These are phyloP conservation scores for Hyppa rectilinea DNA, from an alignment of 2,888 invertebrate genomes.

Conservation along the genomic window DNA sequence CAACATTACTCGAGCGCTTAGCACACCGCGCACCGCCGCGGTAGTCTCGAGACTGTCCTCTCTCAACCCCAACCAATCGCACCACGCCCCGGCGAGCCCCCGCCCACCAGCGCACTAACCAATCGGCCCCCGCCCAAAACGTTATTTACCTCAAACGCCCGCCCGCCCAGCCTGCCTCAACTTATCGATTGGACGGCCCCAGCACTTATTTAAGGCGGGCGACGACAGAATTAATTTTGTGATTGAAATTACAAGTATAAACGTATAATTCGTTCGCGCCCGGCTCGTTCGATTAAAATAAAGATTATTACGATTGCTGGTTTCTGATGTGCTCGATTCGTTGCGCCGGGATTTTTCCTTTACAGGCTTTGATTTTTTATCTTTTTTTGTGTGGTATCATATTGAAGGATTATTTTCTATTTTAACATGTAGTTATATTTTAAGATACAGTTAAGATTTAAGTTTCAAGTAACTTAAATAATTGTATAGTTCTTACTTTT, in stretches of 20 bases:
- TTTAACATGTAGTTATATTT: not conserved
- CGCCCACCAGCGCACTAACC: conserved; percentile 72
- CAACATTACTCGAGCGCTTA: conserved; percentile 49
- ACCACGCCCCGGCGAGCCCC: conserved; percentile 73
- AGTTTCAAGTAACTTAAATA: too few species aligned
- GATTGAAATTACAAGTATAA: conserved; percentile 88
- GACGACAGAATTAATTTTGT: conserved; percentile 87
- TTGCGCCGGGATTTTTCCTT: conserved; percentile 15
- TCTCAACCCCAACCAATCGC: conserved; percentile 68
- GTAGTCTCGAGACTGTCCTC: conserved; percentile 59
- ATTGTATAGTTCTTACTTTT: not conserved
- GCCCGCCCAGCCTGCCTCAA: conserved; percentile 82
- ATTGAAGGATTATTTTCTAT: not conserved
- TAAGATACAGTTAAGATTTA: not conserved
- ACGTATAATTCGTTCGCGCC: conserved; percentile 82
- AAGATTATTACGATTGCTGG: conserved; percentile 70
- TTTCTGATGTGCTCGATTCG: conserved; percentile 68
- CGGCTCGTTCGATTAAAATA: conserved; percentile 83
- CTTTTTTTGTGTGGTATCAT: not conserved
- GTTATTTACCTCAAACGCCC: conserved; percentile 87
- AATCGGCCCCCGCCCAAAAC: conserved; percentile 77
- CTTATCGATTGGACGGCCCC: conserved; percentile 87
- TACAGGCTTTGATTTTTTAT: conserved; percentile 40
- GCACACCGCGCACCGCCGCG: conserved; percentile 51
- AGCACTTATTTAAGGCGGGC: conserved; percentile 88